These are phyloP conservation scores for Cabera pusaria DNA, from an alignment of 2,888 invertebrate genomes.

Conservation along the genomic window DNA sequence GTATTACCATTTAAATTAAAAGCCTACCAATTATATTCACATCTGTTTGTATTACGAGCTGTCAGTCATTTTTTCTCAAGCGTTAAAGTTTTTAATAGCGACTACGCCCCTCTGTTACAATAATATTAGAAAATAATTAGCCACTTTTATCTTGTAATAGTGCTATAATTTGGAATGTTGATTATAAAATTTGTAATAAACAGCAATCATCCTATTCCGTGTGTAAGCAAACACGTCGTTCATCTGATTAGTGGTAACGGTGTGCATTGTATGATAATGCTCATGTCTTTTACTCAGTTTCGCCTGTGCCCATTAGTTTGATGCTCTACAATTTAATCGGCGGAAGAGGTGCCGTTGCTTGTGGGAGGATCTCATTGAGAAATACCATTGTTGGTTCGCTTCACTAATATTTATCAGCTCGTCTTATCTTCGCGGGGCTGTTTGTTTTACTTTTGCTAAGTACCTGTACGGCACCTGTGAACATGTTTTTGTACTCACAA, in stretches of 20 bases:
- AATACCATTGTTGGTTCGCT: constrained; percentile 55
- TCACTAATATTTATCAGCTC: constrained; percentile 49
- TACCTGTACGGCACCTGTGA: constrained; percentile 26
- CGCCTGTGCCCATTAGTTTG: constrained; percentile 59
- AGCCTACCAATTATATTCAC: constrained; percentile 58
- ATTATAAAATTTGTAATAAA: constrained; percentile 55
- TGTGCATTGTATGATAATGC: constrained; percentile 49
- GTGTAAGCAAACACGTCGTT: constrained; percentile 46
- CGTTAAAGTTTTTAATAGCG: constrained; percentile 28
- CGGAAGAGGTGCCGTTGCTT: constrained; percentile 70
- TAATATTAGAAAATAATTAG: constrained; percentile 45
- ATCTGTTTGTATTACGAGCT: constrained; percentile 44
- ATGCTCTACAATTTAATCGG: constrained; percentile 61
- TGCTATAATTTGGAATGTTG: constrained; percentile 28
- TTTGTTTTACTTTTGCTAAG: constrained; percentile 27
- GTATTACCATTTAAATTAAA: constrained; percentile 53
- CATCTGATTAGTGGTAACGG: constrained; percentile 53
- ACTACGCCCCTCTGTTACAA: constrained; percentile 49
- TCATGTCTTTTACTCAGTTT: constrained; percentile 51
- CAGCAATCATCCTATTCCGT: constrained; percentile 41
- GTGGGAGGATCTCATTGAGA: constrained; percentile 58
- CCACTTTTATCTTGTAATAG: constrained; percentile 10
- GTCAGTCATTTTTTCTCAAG: constrained; percentile 47
- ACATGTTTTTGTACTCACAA: constrained; percentile 12
- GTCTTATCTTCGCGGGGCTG: constrained; percentile 40